These are phyloP conservation scores for Coreius guichenoti DNA, from an alignment of 2,797 vertebrate species.

Conservation along the genomic window DNA sequence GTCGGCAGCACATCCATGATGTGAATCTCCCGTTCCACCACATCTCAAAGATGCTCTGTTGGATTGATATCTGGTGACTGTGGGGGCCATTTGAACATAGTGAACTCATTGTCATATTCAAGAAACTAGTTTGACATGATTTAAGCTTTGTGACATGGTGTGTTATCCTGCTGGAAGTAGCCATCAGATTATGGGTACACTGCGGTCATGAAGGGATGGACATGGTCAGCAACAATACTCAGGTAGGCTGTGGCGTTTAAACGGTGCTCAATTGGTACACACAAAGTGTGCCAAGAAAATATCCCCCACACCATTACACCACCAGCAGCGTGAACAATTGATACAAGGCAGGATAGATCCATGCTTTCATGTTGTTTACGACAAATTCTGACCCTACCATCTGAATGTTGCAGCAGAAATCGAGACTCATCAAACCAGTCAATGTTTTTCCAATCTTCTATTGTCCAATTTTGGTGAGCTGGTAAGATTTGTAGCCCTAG, in stretches of 20 bases:
- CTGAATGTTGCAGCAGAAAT: constrained; percentile 39
- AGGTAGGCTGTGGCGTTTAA: background rate
- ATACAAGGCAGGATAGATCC: constrained; percentile 50
- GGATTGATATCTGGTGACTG: constrained; percentile 52
- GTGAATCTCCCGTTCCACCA: constrained; percentile 62
- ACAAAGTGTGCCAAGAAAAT: background rate
- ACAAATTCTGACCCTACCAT: constrained; percentile 51
- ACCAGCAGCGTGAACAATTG: constrained; percentile 9
- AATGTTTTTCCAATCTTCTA: background rate
- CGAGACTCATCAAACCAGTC: background rate
- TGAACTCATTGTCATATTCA: constrained; percentile 23
- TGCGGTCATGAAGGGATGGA: constrained; percentile 41
- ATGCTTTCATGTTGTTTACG: constrained; percentile 54
- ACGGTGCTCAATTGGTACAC: no score
- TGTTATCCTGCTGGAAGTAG: constrained; percentile 55
- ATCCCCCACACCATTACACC: background rate
- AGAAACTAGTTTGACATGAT: constrained; percentile 46
- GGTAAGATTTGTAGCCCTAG: background rate
- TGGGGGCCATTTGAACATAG: background rate
- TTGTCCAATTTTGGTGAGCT: background rate
- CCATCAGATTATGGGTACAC: constrained; percentile 53
- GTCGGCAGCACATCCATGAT: constrained; percentile 68
- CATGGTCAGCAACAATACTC: background rate
- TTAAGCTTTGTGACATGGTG: constrained; percentile 36
- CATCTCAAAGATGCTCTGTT: constrained; percentile 56